A percentile compares a stretch with the other conserved stretches of the same genome.
These are phyloP conservation scores for Urocolius indicus DNA, from an alignment of 2,113 vertebrate species.

Conservation along the genomic window DNA sequence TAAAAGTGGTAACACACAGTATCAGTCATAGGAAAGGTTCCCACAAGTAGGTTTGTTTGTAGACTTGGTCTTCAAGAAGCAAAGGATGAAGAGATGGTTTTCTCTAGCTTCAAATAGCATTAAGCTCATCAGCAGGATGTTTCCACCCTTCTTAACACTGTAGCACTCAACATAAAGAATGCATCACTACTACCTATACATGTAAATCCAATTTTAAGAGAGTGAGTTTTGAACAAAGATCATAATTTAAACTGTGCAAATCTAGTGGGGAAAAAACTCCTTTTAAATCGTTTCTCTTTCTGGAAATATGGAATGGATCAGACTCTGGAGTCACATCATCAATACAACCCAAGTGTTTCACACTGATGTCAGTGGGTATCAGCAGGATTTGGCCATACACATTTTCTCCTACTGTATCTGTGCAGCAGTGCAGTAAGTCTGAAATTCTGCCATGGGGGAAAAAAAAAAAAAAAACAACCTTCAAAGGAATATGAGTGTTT, in stretches of 20 bases:
- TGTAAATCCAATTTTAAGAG: not conserved
- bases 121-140: not conserved
- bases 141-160: not conserved
- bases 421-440: not conserved
- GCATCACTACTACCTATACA: not conserved
- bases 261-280: not conserved
- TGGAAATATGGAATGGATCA: not conserved
- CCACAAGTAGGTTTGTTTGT: not conserved
- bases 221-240: not conserved
- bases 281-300: not conserved
- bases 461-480: not conserved
- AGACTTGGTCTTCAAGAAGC: not conserved
- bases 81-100: not conserved
- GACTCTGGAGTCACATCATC: not conserved
- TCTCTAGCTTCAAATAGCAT: not conserved
- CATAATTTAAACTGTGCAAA: not conserved
- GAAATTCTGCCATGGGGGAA: not conserved
- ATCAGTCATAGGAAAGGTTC: not conserved
- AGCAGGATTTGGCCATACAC: not conserved
- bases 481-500: slow-evolving; percentile 28
- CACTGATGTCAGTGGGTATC: not conserved
- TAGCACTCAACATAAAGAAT: not conserved
- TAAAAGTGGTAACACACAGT: not conserved
- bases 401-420: not conserved
- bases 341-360: not conserved